A percentile compares a stretch with the other conserved stretches of the same genome.
Evolutionary conservation across 64 coral and sea anemone species (phyloP).

Genomic region (Dendrophyllia cribrosa): DNA sequence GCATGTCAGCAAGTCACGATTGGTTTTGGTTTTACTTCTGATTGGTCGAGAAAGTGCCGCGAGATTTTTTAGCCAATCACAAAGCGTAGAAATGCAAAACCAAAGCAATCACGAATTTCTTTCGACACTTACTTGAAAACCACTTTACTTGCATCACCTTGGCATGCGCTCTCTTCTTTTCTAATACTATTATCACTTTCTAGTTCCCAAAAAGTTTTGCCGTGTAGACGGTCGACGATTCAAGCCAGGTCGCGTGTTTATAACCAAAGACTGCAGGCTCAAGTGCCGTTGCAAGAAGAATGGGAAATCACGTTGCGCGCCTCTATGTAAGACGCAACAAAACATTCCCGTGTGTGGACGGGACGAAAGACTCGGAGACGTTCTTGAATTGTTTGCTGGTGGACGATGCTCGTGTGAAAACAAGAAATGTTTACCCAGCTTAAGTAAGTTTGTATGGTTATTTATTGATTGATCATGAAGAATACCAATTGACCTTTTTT

Average conservation of each 20-base stretch:
- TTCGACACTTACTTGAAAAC: no score
- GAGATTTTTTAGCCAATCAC: no score
- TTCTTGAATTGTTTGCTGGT: constrained; percentile 1
- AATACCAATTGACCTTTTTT: no score
- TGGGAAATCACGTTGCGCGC: constrained; percentile 10
- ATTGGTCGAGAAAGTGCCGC: no score
- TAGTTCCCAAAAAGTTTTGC: constrained; percentile 40
- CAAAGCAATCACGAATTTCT: no score
- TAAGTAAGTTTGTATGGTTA: not conserved
- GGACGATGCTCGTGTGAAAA: constrained; percentile 58
- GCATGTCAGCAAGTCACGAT: no score
- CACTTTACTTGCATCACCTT: no score
- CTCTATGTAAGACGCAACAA: constrained; percentile 48
- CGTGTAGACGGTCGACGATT: constrained; percentile 33
- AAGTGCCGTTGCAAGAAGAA: constrained; percentile 62
- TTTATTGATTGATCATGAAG: no score
- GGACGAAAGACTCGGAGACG: constrained; percentile 16
- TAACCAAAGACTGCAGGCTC: constrained; percentile 44
- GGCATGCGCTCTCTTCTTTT: not conserved
- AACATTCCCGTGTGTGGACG: not conserved
- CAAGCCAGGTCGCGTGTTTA: constrained; percentile 43
- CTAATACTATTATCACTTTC: not conserved
- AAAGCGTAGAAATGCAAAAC: no score
- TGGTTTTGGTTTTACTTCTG: no score
- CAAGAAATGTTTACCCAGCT: not conserved